Percentiles rank a stretch among this genome's conserved stretches.
These are phyloP conservation scores for Pantelozetes paolii DNA, from an alignment of 2,888 invertebrate genomes.

Conservation along the genomic window DNA sequence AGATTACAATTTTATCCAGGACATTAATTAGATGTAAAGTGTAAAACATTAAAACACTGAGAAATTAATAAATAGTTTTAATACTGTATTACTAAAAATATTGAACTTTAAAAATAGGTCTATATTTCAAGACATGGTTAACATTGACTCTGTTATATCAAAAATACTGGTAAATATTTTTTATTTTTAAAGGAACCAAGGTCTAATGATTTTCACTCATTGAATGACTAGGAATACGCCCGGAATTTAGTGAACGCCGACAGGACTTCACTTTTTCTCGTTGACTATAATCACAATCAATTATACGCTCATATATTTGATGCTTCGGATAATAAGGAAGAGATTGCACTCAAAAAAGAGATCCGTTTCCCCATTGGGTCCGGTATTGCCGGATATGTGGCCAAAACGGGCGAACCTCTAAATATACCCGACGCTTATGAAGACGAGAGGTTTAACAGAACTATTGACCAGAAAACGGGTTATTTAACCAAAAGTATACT, in stretches of 20 bases:
- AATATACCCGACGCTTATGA: slow-evolving; percentile 78
- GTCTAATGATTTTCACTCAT: too few relatives aligned
- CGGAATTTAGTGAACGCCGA: slow-evolving; percentile 76
- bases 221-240: slow-evolving; percentile 67
- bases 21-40: too few relatives aligned
- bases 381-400: slow-evolving; percentile 78
- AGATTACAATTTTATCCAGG: too few relatives aligned
- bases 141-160: slow-evolving; percentile 72
- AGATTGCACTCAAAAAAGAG: slow-evolving; percentile 41
- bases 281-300: slow-evolving; percentile 68
- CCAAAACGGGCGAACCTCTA: slow-evolving; percentile 69
- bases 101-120: too few relatives aligned
- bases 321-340: slow-evolving; percentile 50
- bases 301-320: slow-evolving; percentile 79
- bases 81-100: too few relatives aligned
- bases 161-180: slow-evolving; percentile 65
- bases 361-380: slow-evolving; percentile 64
- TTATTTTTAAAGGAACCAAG: too few relatives aligned
- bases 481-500: slow-evolving; percentile 67
- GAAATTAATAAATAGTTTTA: too few relatives aligned
- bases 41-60: too few relatives aligned
- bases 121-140: slow-evolving; percentile 81
- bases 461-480: slow-evolving; percentile 57
- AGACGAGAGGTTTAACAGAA: slow-evolving; percentile 68
- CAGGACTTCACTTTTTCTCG: slow-evolving; percentile 73